Evolutionary conservation across 2,888 invertebrate species (phyloP), one percentile per base, ranked within the genome.

Genomic region (Oxytorus armatus): DNA sequence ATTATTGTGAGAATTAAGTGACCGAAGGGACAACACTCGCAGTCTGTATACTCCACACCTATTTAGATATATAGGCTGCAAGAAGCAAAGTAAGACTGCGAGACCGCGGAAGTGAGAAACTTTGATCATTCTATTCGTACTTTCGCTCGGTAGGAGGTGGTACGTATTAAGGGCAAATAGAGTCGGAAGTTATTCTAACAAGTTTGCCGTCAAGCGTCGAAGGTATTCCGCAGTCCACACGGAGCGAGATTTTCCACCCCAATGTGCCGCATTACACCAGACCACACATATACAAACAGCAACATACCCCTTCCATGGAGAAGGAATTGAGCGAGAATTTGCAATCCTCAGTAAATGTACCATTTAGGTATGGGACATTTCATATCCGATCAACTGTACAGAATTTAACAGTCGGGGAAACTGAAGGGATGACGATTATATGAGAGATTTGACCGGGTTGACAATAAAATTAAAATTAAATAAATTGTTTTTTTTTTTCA

Each of bases 41-140:
- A 29, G 29, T 29, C 36, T 0, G n/a, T n/a, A 14, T 10, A 44
- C 44, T 51, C 2, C 25, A 39, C n/a, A 5, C 5, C 18, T 21
- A 29, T n/a, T 1, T 0, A 14, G 16, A 42, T 53, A 68, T 23
- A 53, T 25, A 53, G 10, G 63, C n/a, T 36, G 10, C 18, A 65
- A 57, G 53, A 74, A 14, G 25, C 23, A 39, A 51, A 51, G 61
- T 25, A 23, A 39, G 51, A 47, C 57, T 39, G 57, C 25, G 59
- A 49, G n/a, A 49, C 59, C 49, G n/a, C n/a, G 25, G 25, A 63
- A 68, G 36, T 55, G 63, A 55, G 74, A 79, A 79, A 79, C 79
- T 74, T 79, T 63, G 74, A 79, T 79, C 69, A 63, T 65, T 69
- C 39, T 61, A 65, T 79, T 74, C 69, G 79, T 55, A 25, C 39